Evolutionary conservation across 2,113 vertebrate genomes (phyloP).

Genomic region (Petroica traversi): DNA sequence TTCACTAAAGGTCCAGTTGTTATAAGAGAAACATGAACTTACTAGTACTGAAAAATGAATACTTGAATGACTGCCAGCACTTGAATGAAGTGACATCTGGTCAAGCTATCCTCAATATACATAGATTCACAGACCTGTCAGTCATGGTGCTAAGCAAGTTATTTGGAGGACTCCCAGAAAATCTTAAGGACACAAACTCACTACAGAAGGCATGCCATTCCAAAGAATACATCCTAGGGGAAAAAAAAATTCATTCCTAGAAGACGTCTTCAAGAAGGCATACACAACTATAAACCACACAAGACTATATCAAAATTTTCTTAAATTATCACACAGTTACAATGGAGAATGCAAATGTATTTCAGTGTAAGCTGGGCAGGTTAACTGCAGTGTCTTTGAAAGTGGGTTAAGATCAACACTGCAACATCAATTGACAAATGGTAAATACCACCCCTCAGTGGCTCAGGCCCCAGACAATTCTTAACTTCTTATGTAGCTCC

Average conservation of each 20-base stretch:
- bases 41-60: neutral
- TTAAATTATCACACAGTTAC: neutral
- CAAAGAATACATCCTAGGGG: neutral
- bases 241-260: neutral
- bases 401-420: neutral
- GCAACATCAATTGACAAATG: neutral
- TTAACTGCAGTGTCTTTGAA: neutral
- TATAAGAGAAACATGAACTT: neutral
- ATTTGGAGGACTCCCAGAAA: neutral
- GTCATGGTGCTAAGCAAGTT: neutral
- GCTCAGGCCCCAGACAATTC: neutral
- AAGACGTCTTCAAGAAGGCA: neutral
- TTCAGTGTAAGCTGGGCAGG: neutral
- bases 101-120: neutral
- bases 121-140: neutral
- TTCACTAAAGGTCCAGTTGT: neutral
- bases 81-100: conserved; percentile 11
- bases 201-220: neutral
- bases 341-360: neutral
- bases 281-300: neutral
- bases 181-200: neutral
- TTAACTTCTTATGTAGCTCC: neutral
- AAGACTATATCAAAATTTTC: neutral
- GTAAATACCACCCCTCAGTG: neutral
- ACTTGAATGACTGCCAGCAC: neutral